phyloP scores from a whole-genome alignment of 1,140 invertebrate genomes.

The Aphaenogaster rudis region DNA sequence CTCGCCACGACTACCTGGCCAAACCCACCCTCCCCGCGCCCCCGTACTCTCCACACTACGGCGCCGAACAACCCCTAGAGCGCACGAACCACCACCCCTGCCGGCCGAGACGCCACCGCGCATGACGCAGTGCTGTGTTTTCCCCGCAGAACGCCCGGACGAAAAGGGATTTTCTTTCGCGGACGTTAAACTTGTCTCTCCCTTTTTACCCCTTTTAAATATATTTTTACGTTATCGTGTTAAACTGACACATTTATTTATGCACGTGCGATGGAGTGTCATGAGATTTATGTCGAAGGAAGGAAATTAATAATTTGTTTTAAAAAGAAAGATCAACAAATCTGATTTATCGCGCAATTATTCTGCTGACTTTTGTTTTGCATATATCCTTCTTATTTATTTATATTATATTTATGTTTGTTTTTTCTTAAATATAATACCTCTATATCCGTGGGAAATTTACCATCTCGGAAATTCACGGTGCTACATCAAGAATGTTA shows the following conservation, averaged over 20 bases:
- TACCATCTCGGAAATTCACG: constrained; percentile 5
- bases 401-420: background rate
- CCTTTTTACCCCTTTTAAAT: constrained; percentile 19
- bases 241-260: constrained; percentile 3
- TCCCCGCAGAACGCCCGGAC: background rate
- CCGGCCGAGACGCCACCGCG: constrained; percentile 33
- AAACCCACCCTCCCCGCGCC: constrained; percentile 70
- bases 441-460: background rate
- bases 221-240: background rate
- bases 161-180: background rate
- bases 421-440: background rate
- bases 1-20: constrained; percentile 73
- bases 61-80: constrained; percentile 67
- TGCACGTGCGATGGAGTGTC: background rate
- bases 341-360: background rate
- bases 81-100: constrained; percentile 68
- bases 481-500: constrained; percentile 22
- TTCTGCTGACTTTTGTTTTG: background rate
- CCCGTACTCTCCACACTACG: constrained; percentile 47
- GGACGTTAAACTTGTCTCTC: constrained; percentile 28
- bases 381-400: background rate
- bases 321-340: background rate
- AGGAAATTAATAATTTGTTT: background rate
- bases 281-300: background rate
- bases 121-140: constrained; percentile 67